Conservation (phyloP, 2,888 invertebrate genomes). For the Drosophila vallismaia region DNA sequence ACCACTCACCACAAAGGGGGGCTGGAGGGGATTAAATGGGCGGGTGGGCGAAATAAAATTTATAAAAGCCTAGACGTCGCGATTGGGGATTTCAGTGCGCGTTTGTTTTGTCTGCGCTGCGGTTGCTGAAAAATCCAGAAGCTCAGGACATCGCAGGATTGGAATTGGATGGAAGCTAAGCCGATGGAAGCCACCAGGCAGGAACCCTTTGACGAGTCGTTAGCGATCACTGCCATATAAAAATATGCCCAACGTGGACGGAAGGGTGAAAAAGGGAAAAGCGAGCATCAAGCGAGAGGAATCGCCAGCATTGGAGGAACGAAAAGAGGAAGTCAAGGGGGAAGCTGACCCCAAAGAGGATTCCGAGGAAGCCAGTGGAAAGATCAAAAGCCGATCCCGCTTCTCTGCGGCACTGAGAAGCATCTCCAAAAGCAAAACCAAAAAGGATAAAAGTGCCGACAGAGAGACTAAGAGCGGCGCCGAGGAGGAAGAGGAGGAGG, state of each 20-base stretch:
- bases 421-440: slow-evolving; percentile 74
- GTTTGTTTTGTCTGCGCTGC: slow-evolving; percentile 62
- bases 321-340: background rate
- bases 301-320: slow-evolving; percentile 39
- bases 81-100: slow-evolving; percentile 68
- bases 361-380: slow-evolving; percentile 50
- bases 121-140: slow-evolving; percentile 50
- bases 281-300: slow-evolving; percentile 37
- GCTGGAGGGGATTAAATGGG: slow-evolving; percentile 12
- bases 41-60: slow-evolving; percentile 49
- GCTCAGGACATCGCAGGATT: background rate
- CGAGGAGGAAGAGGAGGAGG: slow-evolving; percentile 15
- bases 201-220: slow-evolving; percentile 21
- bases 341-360: slow-evolving; percentile 38
- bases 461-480: slow-evolving; percentile 13
- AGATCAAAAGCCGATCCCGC: slow-evolving; percentile 80
- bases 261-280: slow-evolving; percentile 43
- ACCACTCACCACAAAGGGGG: slow-evolving; percentile 65
- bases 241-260: slow-evolving; percentile 82
- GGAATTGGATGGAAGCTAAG: background rate
- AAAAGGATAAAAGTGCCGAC: slow-evolving; percentile 50
- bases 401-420: slow-evolving; percentile 81
- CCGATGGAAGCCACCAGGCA: slow-evolving; percentile 32
- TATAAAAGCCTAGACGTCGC: slow-evolving; percentile 68
- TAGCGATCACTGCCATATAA: slow-evolving; percentile 18